Conservation (phyloP, 2,113 vertebrate genomes). For the Thinocorus orbignyianus region DNA sequence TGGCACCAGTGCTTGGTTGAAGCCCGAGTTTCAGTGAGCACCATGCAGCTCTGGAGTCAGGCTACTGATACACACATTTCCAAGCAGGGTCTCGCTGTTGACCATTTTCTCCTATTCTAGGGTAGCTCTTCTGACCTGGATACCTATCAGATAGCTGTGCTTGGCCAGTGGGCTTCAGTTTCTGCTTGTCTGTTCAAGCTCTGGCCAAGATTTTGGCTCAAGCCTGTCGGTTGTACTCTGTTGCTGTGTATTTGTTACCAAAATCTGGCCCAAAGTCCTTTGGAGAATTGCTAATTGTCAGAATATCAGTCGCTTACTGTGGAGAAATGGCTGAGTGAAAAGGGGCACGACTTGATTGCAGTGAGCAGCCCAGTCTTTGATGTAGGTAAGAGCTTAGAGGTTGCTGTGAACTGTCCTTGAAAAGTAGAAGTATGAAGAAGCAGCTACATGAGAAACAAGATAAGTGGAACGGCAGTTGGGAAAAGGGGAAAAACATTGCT, state of each 20-base stretch:
- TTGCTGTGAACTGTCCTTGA: too few species aligned
- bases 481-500: too few species aligned
- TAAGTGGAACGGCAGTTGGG: too few species aligned
- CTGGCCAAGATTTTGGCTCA: not conserved
- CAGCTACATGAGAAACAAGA: too few species aligned
- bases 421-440: too few species aligned
- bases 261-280: not conserved
- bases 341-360: too few species aligned
- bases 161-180: not conserved
- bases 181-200: not conserved
- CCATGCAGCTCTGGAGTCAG: not conserved
- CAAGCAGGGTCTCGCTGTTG: not conserved
- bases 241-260: not conserved
- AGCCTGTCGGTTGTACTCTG: not conserved
- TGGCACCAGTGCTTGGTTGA: not conserved
- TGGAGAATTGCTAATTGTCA: not conserved
- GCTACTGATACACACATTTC: not conserved
- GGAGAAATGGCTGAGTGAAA: too few species aligned
- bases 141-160: not conserved
- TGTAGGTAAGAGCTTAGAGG: too few species aligned
- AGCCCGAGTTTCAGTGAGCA: not conserved
- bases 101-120: not conserved
- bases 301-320: too few species aligned
- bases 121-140: not conserved
- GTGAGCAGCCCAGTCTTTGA: too few species aligned